Evolutionary conservation across 2,797 vertebrate species (phyloP).

Genomic region (Eutrigla gurnardus): DNA sequence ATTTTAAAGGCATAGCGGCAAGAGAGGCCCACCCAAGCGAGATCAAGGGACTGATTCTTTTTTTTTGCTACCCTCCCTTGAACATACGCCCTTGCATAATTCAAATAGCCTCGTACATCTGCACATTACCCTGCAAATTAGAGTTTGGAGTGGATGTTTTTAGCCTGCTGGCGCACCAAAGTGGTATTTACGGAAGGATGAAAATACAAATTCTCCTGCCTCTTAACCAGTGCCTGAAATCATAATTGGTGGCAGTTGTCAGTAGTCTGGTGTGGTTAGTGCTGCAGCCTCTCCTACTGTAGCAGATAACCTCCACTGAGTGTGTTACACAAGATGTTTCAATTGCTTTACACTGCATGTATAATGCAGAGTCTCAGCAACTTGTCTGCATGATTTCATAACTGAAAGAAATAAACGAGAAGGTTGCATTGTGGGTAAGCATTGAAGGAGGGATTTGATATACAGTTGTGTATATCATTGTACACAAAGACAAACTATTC

Average conservation of each 20-base stretch:
- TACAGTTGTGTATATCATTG: neutral
- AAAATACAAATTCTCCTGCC: slow-evolving; percentile 72
- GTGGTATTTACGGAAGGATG: slow-evolving; percentile 79
- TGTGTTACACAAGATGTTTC: slow-evolving; percentile 18
- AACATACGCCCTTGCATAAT: slow-evolving; percentile 81
- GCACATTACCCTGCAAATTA: slow-evolving; percentile 84
- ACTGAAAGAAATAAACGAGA: neutral
- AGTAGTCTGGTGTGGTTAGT: slow-evolving; percentile 47
- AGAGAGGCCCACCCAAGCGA: slow-evolving; percentile 78
- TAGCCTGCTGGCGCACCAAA: slow-evolving; percentile 76
- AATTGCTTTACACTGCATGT: slow-evolving; percentile 16
- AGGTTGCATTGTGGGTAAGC: neutral
- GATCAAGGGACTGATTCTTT: slow-evolving; percentile 75
- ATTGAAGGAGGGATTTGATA: neutral
- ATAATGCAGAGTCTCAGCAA: slow-evolving; percentile 13
- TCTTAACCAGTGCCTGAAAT: slow-evolving; percentile 56
- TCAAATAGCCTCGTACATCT: slow-evolving; percentile 80
- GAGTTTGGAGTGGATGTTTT: slow-evolving; percentile 81
- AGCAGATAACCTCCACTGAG: neutral
- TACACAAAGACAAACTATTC: neutral
- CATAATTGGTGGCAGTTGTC: slow-evolving; percentile 61
- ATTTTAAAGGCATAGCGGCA: slow-evolving; percentile 74
- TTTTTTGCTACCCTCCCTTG: slow-evolving; percentile 42
- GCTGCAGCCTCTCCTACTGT: slow-evolving; percentile 24
- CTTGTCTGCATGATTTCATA: slow-evolving; percentile 8